Percentiles rank a stretch among this genome's conserved stretches.
These are phyloP conservation scores for Cheilosia variabilis DNA, from an alignment of 2,888 invertebrate species.

Conservation along the genomic window DNA sequence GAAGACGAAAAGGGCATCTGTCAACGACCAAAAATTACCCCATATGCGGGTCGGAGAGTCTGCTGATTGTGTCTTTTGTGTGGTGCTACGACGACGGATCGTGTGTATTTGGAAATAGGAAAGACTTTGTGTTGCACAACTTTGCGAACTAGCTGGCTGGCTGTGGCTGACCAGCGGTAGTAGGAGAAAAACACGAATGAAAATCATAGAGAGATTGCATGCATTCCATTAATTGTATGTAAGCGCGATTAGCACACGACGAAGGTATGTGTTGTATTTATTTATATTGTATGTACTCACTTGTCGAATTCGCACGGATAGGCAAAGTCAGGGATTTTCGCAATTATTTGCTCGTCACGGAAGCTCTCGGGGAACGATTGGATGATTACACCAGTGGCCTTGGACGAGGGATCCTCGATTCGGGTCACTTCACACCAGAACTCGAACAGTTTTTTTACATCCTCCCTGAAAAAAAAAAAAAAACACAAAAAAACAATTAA, in stretches of 20 bases:
- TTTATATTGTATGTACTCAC: conserved; percentile 84
- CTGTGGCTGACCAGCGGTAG: conserved; percentile 17
- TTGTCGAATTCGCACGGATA: conserved; percentile 93
- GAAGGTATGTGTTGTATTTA: neutral
- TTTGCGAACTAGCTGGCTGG: conserved; percentile 10
- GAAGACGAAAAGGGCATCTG: conserved; percentile 51
- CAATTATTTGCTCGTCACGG: conserved; percentile 92
- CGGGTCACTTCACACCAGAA: conserved; percentile 83
- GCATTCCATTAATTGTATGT: conserved; percentile 53
- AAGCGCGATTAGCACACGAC: neutral
- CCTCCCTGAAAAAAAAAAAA: conserved; percentile 79
- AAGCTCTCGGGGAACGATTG: conserved; percentile 94
- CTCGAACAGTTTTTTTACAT: conserved; percentile 84
- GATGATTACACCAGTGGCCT: conserved; percentile 86
- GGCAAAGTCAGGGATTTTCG: conserved; percentile 95
- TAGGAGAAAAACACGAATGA: conserved; percentile 40
- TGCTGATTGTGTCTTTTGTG: conserved; percentile 47
- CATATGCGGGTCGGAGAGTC: conserved; percentile 36
- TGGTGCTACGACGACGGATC: too few species aligned
- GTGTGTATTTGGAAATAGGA: conserved; percentile 49
- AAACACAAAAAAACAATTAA: conserved; percentile 6
- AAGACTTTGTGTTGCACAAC: conserved; percentile 59
- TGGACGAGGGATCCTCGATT: conserved; percentile 76
- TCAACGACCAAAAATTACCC: conserved; percentile 63
- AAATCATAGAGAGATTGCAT: conserved; percentile 55